A percentile compares a stretch with the other conserved stretches of the same genome.
Evolutionary conservation across 2,797 vertebrate genomes (phyloP).

Genomic region (Xenops minutus): DNA sequence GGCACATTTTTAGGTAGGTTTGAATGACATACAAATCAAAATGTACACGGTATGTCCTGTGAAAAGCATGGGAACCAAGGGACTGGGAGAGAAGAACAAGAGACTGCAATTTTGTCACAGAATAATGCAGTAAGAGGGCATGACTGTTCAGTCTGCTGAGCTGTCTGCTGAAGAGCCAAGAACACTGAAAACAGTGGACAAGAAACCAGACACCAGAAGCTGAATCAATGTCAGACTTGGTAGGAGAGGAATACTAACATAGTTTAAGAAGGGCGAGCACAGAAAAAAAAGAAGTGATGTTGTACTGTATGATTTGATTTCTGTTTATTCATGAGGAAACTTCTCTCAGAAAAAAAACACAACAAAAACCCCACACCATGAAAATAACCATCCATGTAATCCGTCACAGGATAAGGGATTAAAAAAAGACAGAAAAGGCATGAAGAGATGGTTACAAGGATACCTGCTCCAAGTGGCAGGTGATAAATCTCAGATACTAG

Average conservation of each 20-base stretch:
- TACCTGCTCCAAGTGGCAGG: not conserved
- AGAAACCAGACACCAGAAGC: conserved; percentile 1
- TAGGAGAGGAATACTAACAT: not conserved
- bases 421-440: not conserved
- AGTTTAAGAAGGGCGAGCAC: not conserved
- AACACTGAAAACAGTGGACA: not conserved
- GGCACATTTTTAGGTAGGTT: not conserved
- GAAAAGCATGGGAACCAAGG: not conserved
- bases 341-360: not conserved
- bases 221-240: not conserved
- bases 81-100: not conserved
- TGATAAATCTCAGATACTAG: not conserved
- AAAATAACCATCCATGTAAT: not conserved
- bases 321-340: not conserved
- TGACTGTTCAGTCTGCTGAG: not conserved
- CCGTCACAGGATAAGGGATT: not conserved
- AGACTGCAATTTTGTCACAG: not conserved
- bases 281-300: not conserved
- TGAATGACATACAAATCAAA: not conserved
- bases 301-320: not conserved
- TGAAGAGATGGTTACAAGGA: not conserved
- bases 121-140: not conserved
- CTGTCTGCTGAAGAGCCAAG: not conserved
- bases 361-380: not conserved
- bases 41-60: not conserved